Percentiles rank a stretch among this genome's conserved stretches.
These are phyloP conservation scores for Condylostylus longicornis DNA, from an alignment of 1,140 invertebrate genomes.

Conservation along the genomic window DNA sequence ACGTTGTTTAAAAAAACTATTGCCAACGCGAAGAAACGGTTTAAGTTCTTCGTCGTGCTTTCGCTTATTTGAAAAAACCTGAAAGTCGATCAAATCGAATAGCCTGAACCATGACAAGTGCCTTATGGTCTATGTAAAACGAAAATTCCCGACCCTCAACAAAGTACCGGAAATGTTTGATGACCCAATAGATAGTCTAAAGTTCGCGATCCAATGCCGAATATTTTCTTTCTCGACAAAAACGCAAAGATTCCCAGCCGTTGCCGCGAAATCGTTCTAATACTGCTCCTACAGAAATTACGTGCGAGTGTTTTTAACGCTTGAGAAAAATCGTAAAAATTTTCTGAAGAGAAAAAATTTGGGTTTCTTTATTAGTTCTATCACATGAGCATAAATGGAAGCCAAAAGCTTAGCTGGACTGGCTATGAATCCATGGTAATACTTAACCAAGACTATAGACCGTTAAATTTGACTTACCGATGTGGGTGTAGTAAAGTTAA, in stretches of 20 bases:
- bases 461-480: constrained; percentile 11
- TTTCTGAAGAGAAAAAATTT: not conserved
- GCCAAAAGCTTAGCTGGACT: constrained; percentile 6
- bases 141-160: too few relatives aligned
- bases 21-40: not conserved
- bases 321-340: not conserved
- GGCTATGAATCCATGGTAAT: constrained; percentile 18
- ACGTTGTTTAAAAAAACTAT: not conserved
- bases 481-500: constrained; percentile 8
- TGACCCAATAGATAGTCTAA: too few relatives aligned
- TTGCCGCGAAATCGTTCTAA: not conserved
- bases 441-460: constrained; percentile 33
- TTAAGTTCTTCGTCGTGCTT: not conserved
- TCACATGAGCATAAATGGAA: constrained; percentile 17
- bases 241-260: too few relatives aligned
- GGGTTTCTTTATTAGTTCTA: constrained; percentile 11
- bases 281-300: too few relatives aligned
- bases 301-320: not conserved
- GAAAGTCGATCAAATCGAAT: constrained; percentile 28
- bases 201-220: too few relatives aligned
- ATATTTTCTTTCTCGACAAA: too few relatives aligned
- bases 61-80: not conserved
- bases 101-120: constrained; percentile 28
- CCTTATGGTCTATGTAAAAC: constrained; percentile 17
- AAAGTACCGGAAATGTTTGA: too few relatives aligned